Base-by-base conservation (phyloP, 2,113 vertebrate genomes). In the Regulus satrapa region DNA sequence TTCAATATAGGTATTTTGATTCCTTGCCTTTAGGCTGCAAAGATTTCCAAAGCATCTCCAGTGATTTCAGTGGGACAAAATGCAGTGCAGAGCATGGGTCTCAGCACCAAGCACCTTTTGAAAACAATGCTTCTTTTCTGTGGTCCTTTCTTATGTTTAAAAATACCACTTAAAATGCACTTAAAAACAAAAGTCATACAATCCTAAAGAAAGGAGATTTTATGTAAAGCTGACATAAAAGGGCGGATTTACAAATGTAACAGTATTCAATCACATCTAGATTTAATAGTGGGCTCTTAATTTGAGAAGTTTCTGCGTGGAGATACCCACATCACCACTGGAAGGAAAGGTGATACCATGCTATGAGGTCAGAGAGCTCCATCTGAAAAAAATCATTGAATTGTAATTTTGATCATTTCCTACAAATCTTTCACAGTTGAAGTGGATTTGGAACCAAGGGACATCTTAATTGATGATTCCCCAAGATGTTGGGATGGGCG, bases 381-480 rank as follows among this genome's bases (percentile, higher is more conserved):
- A 71, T 5, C 8, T 63, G 40, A 86, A 96, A 95, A 95, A 88
- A 92, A 93, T 76, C 29, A 73, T 58, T 79, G 58, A 85, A 87
- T 75, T 45, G 43, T 36, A 92, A 77, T 96, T 95, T 93, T 83
- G 51, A 93, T 85, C 59, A 88, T 23, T 88, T 91, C 43, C 11
- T 85, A 71, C 54, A 52, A 74, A 90, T 77, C 63, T 80, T 32
- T 79, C 68, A 72, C 48, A 69, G 43, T 13, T 77, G 63, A 93
- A 95, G 71, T 77, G 25, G 55, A 80, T 93, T 90, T 85, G 36
- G 43, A 88, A 69, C 43, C 24, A 49, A 79, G 43, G 68, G 74
- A 76, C 56, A 51, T n/a, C 82, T 96, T 95, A 95, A 92, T 49
- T 92, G 64, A 95, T 92, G 48, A 88, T 55, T 94, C 28, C 36